Evolutionary conservation across 2,797 vertebrate species (phyloP).

Genomic region (Garrulus glandarius): DNA sequence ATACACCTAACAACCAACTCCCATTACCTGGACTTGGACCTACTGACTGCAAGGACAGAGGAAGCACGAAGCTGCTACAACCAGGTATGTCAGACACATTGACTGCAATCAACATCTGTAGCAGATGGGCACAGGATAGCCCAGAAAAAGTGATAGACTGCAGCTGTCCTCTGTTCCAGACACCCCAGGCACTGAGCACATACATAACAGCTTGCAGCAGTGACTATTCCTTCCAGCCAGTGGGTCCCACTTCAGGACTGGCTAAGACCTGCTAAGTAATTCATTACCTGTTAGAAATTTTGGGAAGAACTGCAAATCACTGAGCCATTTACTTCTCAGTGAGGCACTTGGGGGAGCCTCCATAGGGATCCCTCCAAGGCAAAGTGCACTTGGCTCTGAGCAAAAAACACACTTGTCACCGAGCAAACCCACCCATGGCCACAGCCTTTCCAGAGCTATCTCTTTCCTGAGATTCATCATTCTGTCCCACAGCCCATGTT

Average conservation of each 20-base stretch:
- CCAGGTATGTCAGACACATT: accelerated
- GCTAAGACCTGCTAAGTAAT: neutral
- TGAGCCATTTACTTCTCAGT: neutral
- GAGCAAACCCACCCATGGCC: neutral
- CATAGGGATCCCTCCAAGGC: neutral
- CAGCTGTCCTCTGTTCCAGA: neutral
- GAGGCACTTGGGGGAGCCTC: neutral
- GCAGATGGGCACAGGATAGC: neutral
- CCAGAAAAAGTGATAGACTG: neutral
- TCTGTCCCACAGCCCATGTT: accelerated
- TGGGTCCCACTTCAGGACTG: neutral
- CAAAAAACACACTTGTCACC: neutral
- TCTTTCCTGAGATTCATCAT: neutral
- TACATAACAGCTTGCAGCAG: neutral
- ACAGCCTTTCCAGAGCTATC: neutral
- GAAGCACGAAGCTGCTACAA: neutral
- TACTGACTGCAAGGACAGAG: neutral
- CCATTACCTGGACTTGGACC: neutral
- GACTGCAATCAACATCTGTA: neutral
- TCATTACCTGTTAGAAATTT: neutral
- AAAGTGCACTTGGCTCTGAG: neutral
- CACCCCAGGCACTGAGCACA: too few species aligned
- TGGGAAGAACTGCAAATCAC: neutral
- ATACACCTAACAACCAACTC: neutral
- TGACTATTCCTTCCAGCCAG: neutral